Percentiles rank a stretch among this genome's conserved stretches.
Evolutionary conservation across 2,797 vertebrate species (phyloP).

Genomic region (Peromyscus attwateri): DNA sequence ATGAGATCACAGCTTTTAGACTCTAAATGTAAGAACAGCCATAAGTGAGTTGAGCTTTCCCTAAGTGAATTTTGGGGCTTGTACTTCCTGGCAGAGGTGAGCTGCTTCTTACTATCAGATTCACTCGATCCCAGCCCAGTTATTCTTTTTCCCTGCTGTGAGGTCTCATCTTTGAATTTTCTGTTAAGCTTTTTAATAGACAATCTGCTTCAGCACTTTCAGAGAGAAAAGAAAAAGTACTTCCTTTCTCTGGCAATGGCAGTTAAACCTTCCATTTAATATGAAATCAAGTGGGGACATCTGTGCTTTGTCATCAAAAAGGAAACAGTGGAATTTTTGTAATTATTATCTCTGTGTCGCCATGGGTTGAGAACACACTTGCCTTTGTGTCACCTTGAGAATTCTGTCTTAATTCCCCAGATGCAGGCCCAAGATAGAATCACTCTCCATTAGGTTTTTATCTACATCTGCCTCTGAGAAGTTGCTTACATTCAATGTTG

Average conservation of each 20-base stretch:
- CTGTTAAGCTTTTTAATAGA: slow-evolving; percentile 73
- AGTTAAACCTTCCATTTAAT: slow-evolving; percentile 57
- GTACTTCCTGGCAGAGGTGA: slow-evolving; percentile 49
- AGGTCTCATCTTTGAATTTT: slow-evolving; percentile 69
- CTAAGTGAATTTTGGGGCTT: slow-evolving; percentile 29
- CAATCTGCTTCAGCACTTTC: slow-evolving; percentile 73
- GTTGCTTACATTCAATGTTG: not conserved
- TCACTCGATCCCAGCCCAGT: not conserved
- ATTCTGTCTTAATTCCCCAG: slow-evolving; percentile 19
- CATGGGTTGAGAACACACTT: slow-evolving; percentile 14
- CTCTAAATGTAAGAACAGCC: not conserved
- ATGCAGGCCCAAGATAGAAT: not conserved
- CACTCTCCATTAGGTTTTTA: not conserved
- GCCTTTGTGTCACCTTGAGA: slow-evolving; percentile 59
- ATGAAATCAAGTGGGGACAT: slow-evolving; percentile 72
- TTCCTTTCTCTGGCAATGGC: not conserved
- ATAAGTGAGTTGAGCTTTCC: not conserved
- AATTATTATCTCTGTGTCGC: slow-evolving; percentile 68
- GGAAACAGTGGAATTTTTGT: slow-evolving; percentile 53
- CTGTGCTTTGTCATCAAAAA: slow-evolving; percentile 70
- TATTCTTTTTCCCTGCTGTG: slow-evolving; percentile 19
- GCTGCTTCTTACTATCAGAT: slow-evolving; percentile 16
- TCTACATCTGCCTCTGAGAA: slow-evolving; percentile 12
- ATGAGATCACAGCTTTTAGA: not conserved
- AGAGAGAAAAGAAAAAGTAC: not conserved